Evolutionary conservation across 2,888 invertebrate genomes (phyloP).

Genomic region (Mesoligia furuncula): DNA sequence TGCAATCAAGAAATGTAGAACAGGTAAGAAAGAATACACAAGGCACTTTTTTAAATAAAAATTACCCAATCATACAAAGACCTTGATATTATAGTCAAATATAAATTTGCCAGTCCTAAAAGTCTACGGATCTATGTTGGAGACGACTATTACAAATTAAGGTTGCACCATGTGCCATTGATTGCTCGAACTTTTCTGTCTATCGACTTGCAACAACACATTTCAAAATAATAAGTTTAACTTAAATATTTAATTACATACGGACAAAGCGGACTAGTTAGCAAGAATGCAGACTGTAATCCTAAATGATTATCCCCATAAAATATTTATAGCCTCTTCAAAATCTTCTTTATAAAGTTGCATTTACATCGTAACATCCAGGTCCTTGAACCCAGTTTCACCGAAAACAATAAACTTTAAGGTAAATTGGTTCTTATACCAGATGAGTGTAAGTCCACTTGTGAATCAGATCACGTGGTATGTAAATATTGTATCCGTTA

Average conservation of each 20-base stretch:
- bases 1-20: conserved; percentile 94
- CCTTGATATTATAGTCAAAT: neutral
- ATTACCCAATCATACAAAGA: neutral
- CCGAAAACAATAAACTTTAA: neutral
- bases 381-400: conserved; percentile 1
- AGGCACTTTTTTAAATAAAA: neutral
- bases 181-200: neutral
- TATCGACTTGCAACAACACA: neutral
- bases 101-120: neutral
- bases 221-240: conserved; percentile 12
- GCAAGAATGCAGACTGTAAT: neutral
- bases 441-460: conserved; percentile 10
- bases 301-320: neutral
- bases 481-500: conserved; percentile 60
- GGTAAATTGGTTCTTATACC: conserved; percentile 4
- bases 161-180: neutral
- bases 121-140: neutral
- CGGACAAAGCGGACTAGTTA: neutral
- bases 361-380: neutral
- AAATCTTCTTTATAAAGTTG: neutral
- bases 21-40: conserved; percentile 85
- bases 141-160: neutral
- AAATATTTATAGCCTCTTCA: neutral
- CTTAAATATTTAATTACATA: neutral
- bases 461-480: conserved; percentile 40